Conservation (phyloP, 2,888 invertebrate genomes). For the Mythimna loreyi region DNA sequence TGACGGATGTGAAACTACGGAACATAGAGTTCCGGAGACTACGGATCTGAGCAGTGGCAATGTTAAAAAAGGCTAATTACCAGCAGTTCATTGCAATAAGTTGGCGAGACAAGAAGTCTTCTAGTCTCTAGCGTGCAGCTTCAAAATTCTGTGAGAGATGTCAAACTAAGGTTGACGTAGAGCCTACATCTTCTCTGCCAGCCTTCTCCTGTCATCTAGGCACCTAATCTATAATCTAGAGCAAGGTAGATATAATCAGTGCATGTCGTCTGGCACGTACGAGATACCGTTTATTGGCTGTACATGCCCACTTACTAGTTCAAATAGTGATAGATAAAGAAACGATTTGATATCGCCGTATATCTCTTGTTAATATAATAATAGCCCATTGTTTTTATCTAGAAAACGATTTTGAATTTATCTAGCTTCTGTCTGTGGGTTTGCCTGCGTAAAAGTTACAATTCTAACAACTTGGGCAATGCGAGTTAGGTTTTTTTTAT, state of each 20-base stretch:
- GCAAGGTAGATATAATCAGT: conserved; percentile 34
- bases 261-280: conserved; percentile 40
- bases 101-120: background rate
- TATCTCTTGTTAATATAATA: conserved; percentile 4
- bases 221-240: background rate
- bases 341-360: background rate
- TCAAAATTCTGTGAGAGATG: background rate
- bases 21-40: too few species aligned
- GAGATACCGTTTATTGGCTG: conserved; percentile 32
- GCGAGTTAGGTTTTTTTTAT: too few species aligned
- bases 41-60: too few species aligned
- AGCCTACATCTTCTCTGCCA: background rate
- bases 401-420: background rate
- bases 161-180: too few species aligned
- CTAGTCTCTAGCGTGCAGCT: background rate
- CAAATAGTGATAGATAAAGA: conserved; percentile 2
- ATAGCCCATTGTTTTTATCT: background rate
- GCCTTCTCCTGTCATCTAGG: background rate
- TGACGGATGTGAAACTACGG: too few species aligned
- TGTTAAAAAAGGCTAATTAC: too few species aligned
- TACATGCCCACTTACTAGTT: background rate
- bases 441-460: too few species aligned
- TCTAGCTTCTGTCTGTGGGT: too few species aligned
- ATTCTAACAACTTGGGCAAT: too few species aligned
- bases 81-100: background rate